Percentiles rank a stretch among this genome's conserved stretches.
Evolutionary conservation across 2,113 vertebrate genomes (phyloP).

Genomic region (Sceloporus tristichus): DNA sequence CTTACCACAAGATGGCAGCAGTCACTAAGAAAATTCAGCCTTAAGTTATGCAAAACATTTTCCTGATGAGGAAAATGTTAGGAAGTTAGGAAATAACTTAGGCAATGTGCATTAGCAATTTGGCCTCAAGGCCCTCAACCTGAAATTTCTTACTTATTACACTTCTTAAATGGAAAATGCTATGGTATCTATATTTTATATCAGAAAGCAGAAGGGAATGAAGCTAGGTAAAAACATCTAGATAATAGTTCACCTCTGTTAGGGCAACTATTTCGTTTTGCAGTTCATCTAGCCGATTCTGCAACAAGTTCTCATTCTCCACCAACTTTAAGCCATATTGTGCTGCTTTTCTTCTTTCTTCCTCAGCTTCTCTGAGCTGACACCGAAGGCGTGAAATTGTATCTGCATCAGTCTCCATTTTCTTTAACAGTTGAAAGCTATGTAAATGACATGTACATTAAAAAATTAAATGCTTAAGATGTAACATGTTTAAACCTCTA

Average conservation of each 20-base stretch:
- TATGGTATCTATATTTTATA: neutral
- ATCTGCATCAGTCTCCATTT: constrained; percentile 75
- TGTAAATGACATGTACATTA: constrained; percentile 32
- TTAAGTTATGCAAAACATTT: neutral
- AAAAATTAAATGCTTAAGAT: neutral
- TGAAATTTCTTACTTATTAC: no score
- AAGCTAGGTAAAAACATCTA: neutral
- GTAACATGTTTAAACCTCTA: no score
- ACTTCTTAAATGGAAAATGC: neutral
- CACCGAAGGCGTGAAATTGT: constrained; percentile 75
- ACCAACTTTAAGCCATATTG: constrained; percentile 91
- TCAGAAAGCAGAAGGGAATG: neutral
- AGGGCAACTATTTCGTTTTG: constrained; percentile 85
- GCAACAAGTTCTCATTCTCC: constrained; percentile 87
- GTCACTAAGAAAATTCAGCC: neutral
- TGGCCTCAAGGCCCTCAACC: neutral
- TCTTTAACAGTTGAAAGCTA: constrained; percentile 55
- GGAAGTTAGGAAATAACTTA: no score
- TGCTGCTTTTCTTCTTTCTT: constrained; percentile 87
- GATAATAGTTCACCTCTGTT: constrained; percentile 81
- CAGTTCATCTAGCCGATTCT: constrained; percentile 87
- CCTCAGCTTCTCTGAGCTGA: constrained; percentile 86
- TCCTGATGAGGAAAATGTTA: neutral
- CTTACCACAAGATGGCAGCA: neutral
- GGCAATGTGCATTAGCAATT: neutral